These are phyloP conservation scores for Montipora capitata DNA, from an alignment of 92 coral and sea anemone species.

Conservation along the genomic window DNA sequence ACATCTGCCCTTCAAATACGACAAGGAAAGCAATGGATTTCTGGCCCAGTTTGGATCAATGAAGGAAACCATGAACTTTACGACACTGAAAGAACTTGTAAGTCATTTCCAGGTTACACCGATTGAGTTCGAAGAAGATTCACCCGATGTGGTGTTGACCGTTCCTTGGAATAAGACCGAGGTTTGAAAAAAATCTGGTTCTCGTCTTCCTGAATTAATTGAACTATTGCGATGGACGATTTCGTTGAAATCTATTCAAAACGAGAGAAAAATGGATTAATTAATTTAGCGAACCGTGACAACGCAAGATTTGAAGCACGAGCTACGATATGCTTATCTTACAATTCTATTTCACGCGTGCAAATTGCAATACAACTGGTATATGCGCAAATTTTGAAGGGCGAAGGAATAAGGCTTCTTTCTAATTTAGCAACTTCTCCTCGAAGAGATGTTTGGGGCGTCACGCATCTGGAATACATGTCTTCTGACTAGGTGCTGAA, in stretches of 20 bases:
- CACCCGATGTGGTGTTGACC: constrained; percentile 85
- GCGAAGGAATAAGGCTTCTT: too few relatives aligned
- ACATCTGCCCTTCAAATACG: constrained; percentile 83
- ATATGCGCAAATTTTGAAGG: too few relatives aligned
- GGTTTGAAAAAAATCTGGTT: not conserved
- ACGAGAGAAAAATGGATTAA: not conserved
- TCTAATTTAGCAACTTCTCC: too few relatives aligned
- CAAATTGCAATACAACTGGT: too few relatives aligned
- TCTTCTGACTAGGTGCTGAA: too few relatives aligned
- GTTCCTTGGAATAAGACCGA: constrained; percentile 78
- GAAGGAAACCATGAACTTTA: constrained; percentile 72
- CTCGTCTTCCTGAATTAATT: not conserved
- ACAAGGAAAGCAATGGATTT: constrained; percentile 56
- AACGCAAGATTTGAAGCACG: not conserved
- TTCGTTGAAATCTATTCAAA: not conserved
- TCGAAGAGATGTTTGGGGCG: too few relatives aligned
- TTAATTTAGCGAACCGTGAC: not conserved
- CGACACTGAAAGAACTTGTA: constrained; percentile 80
- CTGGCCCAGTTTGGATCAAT: constrained; percentile 78
- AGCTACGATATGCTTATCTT: too few relatives aligned
- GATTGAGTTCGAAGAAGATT: constrained; percentile 81
- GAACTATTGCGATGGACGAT: not conserved
- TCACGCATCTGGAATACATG: too few relatives aligned
- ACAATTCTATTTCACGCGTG: too few relatives aligned
- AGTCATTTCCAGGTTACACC: constrained; percentile 91